Percentiles rank a stretch among this genome's conserved stretches.
These are phyloP conservation scores for Coreoperca whiteheadi DNA, from an alignment of 2,113 vertebrate species.

Conservation along the genomic window DNA sequence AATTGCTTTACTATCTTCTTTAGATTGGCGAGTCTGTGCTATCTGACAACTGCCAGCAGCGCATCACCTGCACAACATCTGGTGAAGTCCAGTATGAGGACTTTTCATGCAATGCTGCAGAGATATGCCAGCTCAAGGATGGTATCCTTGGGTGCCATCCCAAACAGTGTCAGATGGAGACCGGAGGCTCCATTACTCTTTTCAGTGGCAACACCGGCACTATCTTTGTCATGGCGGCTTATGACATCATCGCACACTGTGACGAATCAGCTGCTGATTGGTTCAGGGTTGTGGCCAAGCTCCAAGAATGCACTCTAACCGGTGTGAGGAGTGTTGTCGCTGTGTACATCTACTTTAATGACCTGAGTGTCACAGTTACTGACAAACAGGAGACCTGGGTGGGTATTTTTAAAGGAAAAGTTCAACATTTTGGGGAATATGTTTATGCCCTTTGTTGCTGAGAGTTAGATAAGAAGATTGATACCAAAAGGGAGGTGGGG, in stretches of 20 bases:
- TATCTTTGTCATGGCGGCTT: not conserved
- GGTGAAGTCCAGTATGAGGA: not conserved
- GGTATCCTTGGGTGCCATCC: constrained; percentile 1
- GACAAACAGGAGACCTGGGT: constrained; percentile 34
- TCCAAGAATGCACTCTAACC: constrained; percentile 1
- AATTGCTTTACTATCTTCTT: not conserved
- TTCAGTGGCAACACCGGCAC: constrained; percentile 1
- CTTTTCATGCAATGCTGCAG: constrained; percentile 2
- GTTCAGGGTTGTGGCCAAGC: constrained; percentile 25
- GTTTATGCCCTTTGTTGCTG: not conserved
- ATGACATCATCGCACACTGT: constrained; percentile 24
- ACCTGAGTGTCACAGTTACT: constrained; percentile 1
- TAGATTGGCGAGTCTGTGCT: constrained; percentile 15
- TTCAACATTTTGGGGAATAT: not conserved
- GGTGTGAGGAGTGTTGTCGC: not conserved
- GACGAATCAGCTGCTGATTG: constrained; percentile 4
- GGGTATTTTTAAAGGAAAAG: not conserved
- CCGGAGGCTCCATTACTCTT: not conserved
- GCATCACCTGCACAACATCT: constrained; percentile 5
- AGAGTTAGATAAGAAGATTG: not conserved
- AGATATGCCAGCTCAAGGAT: not conserved
- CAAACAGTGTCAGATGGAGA: not conserved
- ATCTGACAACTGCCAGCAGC: not conserved
- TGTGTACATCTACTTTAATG: constrained; percentile 15
- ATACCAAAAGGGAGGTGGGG: too few relatives aligned